Evolutionary conservation across 1,140 invertebrate species (phyloP).

Genomic region (Cydia fagiglandana): DNA sequence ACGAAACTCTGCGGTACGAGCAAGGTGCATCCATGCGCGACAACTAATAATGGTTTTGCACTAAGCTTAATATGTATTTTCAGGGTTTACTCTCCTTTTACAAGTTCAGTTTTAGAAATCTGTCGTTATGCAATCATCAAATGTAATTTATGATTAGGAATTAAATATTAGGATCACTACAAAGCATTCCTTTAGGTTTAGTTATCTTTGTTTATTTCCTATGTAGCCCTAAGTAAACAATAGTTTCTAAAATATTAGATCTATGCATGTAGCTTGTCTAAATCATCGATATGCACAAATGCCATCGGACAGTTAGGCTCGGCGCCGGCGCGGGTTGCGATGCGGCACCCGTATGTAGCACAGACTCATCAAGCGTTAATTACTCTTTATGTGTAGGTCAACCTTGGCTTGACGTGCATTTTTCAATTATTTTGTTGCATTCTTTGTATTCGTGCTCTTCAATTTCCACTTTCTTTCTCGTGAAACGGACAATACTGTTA

Average conservation of each 20-base stretch:
- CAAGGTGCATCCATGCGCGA: too few species aligned
- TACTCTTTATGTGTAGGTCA: constrained; percentile 47
- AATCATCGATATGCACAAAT: constrained; percentile 60
- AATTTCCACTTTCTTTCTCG: constrained; percentile 24
- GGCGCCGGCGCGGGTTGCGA: constrained; percentile 70
- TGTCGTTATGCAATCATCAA: too few species aligned
- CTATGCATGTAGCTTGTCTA: constrained; percentile 20
- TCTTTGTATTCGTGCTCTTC: constrained; percentile 12
- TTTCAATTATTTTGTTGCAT: constrained; percentile 29
- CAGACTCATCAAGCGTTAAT: constrained; percentile 74
- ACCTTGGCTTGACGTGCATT: constrained; percentile 5
- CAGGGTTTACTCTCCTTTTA: background rate
- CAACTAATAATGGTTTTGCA: background rate
- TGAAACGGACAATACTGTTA: background rate
- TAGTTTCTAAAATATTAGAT: constrained; percentile 7
- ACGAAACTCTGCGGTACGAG: too few species aligned
- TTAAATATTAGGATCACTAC: background rate
- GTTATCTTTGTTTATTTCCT: background rate
- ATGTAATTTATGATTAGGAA: background rate
- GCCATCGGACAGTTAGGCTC: constrained; percentile 69
- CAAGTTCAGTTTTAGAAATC: too few species aligned
- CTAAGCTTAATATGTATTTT: background rate
- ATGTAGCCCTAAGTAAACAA: background rate
- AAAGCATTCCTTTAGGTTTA: background rate
- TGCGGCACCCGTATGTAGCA: constrained; percentile 72